Conservation (phyloP, 2,113 vertebrate species). For the Mastomys natalensis region DNA sequence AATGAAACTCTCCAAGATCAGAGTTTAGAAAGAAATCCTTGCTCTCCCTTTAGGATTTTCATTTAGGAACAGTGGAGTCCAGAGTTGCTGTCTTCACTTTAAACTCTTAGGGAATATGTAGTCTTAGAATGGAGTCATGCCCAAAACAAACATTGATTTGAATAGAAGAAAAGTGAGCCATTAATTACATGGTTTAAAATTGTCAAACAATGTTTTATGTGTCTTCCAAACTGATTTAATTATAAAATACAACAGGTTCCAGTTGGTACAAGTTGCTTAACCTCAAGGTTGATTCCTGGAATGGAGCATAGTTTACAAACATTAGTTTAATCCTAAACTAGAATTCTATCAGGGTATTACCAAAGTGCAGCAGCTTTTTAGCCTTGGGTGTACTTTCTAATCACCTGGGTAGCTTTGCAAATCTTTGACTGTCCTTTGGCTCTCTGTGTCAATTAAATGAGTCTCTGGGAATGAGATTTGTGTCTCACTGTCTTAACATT, state of each 20-base stretch:
- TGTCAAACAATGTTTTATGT: neutral
- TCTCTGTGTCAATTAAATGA: neutral
- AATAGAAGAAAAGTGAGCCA: neutral
- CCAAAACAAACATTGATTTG: neutral
- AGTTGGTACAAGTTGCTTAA: neutral
- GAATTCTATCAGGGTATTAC: neutral
- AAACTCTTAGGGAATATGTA: neutral
- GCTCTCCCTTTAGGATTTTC: neutral
- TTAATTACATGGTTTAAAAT: constrained; percentile 11
- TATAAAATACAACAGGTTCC: neutral
- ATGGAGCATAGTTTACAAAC: neutral
- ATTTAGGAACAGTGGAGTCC: neutral
- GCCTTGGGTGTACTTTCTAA: neutral
- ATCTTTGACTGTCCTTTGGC: neutral
- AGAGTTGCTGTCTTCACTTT: neutral
- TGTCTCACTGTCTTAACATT: neutral
- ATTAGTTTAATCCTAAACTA: neutral
- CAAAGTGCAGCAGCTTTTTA: neutral
- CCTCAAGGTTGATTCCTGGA: neutral
- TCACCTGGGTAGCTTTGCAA: neutral
- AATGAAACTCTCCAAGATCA: neutral
- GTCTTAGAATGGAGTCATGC: neutral
- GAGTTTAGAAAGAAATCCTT: neutral
- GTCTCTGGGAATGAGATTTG: neutral
- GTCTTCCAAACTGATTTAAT: neutral